A percentile compares a stretch with the other conserved stretches of the same genome.
Conservation (phyloP, 2,113 vertebrate genomes). For the Tachysurus fulvidraco region DNA sequence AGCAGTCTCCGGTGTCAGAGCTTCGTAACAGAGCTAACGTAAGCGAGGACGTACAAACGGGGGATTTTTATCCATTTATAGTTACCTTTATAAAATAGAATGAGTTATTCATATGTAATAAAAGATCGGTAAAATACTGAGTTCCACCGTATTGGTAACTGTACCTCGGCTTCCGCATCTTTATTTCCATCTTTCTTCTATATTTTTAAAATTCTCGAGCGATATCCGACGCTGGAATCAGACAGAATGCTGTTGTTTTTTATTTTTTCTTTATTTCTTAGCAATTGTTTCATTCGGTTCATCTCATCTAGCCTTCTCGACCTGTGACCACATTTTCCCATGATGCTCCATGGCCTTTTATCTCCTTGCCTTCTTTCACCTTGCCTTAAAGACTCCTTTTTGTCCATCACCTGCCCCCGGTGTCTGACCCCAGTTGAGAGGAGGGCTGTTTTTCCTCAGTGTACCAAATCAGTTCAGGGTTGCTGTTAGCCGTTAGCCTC, state of each 20-base stretch:
- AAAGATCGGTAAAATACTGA: too few relatives aligned
- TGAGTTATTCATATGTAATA: too few relatives aligned
- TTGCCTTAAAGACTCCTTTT: conserved; percentile 30
- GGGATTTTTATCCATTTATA: too few relatives aligned
- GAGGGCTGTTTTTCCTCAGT: conserved; percentile 64
- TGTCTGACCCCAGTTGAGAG: conserved; percentile 42
- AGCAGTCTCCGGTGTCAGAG: not conserved
- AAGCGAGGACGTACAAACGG: not conserved
- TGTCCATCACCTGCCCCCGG: conserved; percentile 55
- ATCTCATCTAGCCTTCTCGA: not conserved
- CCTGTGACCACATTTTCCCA: not conserved
- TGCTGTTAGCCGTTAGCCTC: conserved; percentile 70
- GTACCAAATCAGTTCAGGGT: conserved; percentile 69
- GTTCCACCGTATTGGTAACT: too few relatives aligned
- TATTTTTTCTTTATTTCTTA: not conserved
- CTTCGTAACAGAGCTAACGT: not conserved
- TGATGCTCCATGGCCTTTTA: conserved; percentile 43
- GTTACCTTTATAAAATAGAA: too few relatives aligned
- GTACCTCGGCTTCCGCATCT: not conserved
- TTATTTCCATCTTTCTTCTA: too few relatives aligned
- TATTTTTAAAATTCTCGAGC: too few relatives aligned
- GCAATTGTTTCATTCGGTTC: not conserved
- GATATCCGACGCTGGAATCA: too few relatives aligned
- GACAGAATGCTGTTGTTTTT: too few relatives aligned
- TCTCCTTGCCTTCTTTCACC: conserved; percentile 52